Evolutionary conservation across 1,140 invertebrate genomes (phyloP).

Genomic region (Bursaphelenchus mucronatus): DNA sequence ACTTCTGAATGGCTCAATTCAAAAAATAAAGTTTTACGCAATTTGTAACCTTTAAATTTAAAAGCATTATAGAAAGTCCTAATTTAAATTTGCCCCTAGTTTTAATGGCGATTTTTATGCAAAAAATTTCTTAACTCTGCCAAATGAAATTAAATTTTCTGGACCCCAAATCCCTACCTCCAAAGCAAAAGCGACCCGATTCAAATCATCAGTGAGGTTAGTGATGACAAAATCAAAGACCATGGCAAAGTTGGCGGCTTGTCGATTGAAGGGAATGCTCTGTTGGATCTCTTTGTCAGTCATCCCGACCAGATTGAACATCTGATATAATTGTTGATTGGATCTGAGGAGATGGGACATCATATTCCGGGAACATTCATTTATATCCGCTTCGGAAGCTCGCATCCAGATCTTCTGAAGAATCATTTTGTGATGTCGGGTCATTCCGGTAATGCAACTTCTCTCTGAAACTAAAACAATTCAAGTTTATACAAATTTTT

Average conservation of each 20-base stretch:
- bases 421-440: slow-evolving; percentile 35
- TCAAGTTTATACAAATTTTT: neutral
- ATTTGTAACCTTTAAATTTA: too few species aligned
- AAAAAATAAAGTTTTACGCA: too few species aligned
- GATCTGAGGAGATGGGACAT: slow-evolving; percentile 43
- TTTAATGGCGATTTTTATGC: too few species aligned
- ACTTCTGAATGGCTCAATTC: too few species aligned
- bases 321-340: slow-evolving; percentile 38
- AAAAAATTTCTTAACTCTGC: too few species aligned
- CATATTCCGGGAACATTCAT: slow-evolving; percentile 41
- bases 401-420: slow-evolving; percentile 47
- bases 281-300: slow-evolving; percentile 40
- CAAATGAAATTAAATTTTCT: too few species aligned
- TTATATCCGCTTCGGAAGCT: slow-evolving; percentile 37
- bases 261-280: slow-evolving; percentile 31
- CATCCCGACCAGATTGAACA: slow-evolving; percentile 41
- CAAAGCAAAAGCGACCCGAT: slow-evolving; percentile 36
- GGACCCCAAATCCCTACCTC: slow-evolving; percentile 3
- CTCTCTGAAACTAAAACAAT: neutral
- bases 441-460: slow-evolving; percentile 30
- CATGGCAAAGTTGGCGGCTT: slow-evolving; percentile 43
- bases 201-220: slow-evolving; percentile 40
- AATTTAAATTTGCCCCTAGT: too few species aligned
- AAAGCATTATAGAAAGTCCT: too few species aligned
- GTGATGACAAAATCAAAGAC: slow-evolving; percentile 51